These are phyloP conservation scores for Leucopsar rothschildi DNA, from an alignment of 2,113 vertebrate genomes.

Conservation along the genomic window DNA sequence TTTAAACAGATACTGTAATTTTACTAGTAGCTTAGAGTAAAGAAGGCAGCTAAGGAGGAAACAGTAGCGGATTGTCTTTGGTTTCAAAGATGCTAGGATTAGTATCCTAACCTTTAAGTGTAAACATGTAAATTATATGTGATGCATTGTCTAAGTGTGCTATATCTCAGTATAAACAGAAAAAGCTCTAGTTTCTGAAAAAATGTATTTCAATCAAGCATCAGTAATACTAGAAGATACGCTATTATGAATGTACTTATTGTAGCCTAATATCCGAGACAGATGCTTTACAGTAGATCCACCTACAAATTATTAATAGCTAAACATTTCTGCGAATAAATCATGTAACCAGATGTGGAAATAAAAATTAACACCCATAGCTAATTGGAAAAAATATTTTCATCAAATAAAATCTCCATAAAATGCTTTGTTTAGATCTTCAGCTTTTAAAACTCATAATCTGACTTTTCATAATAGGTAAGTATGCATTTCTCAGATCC, in stretches of 20 bases:
- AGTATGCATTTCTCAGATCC: background rate
- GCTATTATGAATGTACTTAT: background rate
- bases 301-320: background rate
- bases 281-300: background rate
- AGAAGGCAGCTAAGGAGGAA: background rate
- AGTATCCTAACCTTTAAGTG: background rate
- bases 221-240: background rate
- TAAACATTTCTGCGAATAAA: background rate
- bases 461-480: background rate
- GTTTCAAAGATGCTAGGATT: background rate
- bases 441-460: background rate
- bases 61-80: background rate
- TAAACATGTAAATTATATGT: background rate
- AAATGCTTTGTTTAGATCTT: background rate
- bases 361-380: background rate
- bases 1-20: background rate
- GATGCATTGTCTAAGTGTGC: background rate
- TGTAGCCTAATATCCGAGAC: background rate
- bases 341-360: background rate
- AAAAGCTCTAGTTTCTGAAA: background rate
- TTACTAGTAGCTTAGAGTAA: background rate
- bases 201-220: background rate
- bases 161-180: background rate
- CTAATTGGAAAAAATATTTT: background rate
- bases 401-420: background rate